These are phyloP conservation scores for Oppia nitens DNA, from an alignment of 1,140 invertebrate species.

Conservation along the genomic window DNA sequence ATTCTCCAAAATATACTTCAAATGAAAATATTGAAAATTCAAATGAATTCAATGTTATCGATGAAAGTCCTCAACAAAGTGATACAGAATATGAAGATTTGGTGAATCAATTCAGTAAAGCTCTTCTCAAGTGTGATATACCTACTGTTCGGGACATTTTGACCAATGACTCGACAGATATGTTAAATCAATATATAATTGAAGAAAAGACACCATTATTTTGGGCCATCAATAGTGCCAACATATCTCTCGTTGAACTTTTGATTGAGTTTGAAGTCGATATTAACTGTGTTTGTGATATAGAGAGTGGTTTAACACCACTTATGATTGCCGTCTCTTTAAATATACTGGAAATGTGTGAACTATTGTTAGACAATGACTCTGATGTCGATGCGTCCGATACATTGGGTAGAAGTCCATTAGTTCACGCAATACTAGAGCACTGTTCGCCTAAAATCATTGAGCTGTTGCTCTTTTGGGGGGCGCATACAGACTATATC, in stretches of 20 bases:
- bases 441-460: conserved; percentile 34
- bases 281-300: conserved; percentile 60
- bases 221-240: conserved; percentile 38
- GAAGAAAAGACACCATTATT: conserved; percentile 54
- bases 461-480: conserved; percentile 63
- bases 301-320: conserved; percentile 75
- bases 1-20: neutral
- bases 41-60: neutral
- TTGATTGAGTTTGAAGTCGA: conserved; percentile 66
- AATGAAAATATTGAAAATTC: neutral
- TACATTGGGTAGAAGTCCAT: conserved; percentile 4
- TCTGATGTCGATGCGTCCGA: conserved; percentile 72
- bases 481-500: conserved; percentile 71
- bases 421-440: conserved; percentile 8
- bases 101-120: neutral
- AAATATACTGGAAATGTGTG: conserved; percentile 48
- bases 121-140: conserved; percentile 1
- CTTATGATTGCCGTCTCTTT: conserved; percentile 69
- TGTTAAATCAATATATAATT: conserved; percentile 29
- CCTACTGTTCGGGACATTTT: conserved; percentile 7
- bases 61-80: neutral
- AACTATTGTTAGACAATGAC: conserved; percentile 62
- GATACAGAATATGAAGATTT: neutral
- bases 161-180: neutral
- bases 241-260: conserved; percentile 38